Evolutionary conservation across 2,113 vertebrate genomes (phyloP), one percentile per base, ranked within the genome.

Genomic region (Pampusana beccarii): DNA sequence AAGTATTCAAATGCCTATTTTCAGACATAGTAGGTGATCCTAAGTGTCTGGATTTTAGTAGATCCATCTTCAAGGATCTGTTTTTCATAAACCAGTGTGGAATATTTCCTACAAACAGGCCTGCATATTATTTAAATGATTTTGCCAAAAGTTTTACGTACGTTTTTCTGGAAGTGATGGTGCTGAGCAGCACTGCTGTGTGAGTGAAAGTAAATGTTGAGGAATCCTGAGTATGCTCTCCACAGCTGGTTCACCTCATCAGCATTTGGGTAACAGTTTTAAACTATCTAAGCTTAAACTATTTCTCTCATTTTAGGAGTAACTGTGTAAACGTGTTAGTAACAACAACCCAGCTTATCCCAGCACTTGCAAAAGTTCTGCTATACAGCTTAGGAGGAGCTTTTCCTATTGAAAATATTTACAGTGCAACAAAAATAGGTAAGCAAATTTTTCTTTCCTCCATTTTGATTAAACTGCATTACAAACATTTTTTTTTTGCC

Each of bases 391-490:
- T 98, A 97, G 98, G 98, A 97, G 98, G 98, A 95, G 98, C 98
- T 96, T 98, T 98, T 94, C 98, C 98, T 91, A 98, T 98, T 97
- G 98, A 98, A 95, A 98, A 98, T 93, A 98, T 98, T 97, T 98
- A 98, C 97, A 98, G 98, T 95, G 98, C 98, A 97, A 98, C 98
- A 31, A 98, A 98, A 98, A 98, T 98, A 98, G 98, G 98, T 98
- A 98, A 98, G 98, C 85, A 87, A 82, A 78, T 62, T 24, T 31
- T 57, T 86, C 44, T 84, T 92, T 82, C 24, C 38, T 48, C 56
- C 5, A 38, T 50, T 86, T 48, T 69, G 23, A 86, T 53, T 88
- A 17, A 34, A 34, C 16, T 53, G 26, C 9, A 14, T 90, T 75
- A 36, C 56, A 21, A n/a, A 1, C 81, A 18, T 29, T 38, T 51